These are phyloP conservation scores for Leptopilina clavipes DNA, from an alignment of 1,140 invertebrate species.

Conservation along the genomic window DNA sequence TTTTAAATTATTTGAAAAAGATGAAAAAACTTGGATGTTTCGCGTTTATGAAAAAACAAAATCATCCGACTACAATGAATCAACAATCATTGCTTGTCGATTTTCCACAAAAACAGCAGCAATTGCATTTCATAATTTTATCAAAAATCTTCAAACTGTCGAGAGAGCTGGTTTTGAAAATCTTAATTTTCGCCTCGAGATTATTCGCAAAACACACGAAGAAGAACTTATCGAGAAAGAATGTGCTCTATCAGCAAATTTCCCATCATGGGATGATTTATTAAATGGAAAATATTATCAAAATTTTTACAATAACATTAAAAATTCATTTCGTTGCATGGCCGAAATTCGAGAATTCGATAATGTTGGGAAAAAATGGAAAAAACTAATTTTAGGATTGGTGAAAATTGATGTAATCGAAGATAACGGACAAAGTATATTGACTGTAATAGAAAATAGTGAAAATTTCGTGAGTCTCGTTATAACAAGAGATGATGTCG, in stretches of 20 bases:
- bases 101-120: background rate
- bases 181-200: background rate
- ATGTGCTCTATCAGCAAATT: background rate
- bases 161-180: background rate
- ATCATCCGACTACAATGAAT: background rate
- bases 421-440: background rate
- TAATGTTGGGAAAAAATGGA: background rate
- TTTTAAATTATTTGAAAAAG: background rate
- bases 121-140: background rate
- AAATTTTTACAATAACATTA: background rate
- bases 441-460: background rate
- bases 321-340: background rate
- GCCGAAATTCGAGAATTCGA: background rate
- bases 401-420: background rate
- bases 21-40: conserved; percentile 1
- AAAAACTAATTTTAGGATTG: background rate
- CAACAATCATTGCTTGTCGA: background rate
- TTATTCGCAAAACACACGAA: background rate
- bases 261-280: background rate
- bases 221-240: background rate
- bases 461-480: background rate
- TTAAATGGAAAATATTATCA: background rate
- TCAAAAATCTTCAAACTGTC: background rate
- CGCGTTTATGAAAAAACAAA: background rate
- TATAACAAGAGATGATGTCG: background rate